phyloP scores from a whole-genome alignment of 2,113 vertebrate species.

The Aldabrachelys gigantea region DNA sequence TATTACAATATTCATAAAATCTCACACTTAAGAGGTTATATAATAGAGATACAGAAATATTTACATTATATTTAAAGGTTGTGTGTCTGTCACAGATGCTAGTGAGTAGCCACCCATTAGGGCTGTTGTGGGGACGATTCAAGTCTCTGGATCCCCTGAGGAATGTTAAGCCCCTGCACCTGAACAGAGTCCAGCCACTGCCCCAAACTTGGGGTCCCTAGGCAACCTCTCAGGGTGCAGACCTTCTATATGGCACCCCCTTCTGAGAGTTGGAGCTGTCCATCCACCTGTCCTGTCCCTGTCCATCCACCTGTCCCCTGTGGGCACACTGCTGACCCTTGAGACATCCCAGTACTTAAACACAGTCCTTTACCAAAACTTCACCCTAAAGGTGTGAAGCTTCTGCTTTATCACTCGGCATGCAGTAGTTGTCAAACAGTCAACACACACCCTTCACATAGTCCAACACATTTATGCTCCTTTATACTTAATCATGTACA shows the following conservation, averaged over 20 bases:
- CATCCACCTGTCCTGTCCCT: not conserved
- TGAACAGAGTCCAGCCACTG: not conserved
- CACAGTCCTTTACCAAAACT: not conserved
- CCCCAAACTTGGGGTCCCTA: not conserved
- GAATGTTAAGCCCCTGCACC: not conserved
- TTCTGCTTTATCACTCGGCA: not conserved
- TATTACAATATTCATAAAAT: not conserved
- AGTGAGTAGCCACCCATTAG: not conserved
- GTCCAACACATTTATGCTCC: not conserved
- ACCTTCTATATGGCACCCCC: not conserved
- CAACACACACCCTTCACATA: not conserved
- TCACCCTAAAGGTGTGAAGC: not conserved
- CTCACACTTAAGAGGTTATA: fast-evolving
- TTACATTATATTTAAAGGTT: not conserved
- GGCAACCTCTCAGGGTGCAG: not conserved
- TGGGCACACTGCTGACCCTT: not conserved
- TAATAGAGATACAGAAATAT: not conserved
- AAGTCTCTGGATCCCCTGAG: not conserved
- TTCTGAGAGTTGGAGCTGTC: not conserved
- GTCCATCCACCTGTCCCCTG: not conserved
- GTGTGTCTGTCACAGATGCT: not conserved
- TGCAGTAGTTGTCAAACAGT: not conserved
- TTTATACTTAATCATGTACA: not conserved
- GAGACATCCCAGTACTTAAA: not conserved
- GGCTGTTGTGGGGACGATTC: not conserved